Evolutionary conservation across 1,140 invertebrate species (phyloP).

Genomic region (Meloidogyne chitwoodi): DNA sequence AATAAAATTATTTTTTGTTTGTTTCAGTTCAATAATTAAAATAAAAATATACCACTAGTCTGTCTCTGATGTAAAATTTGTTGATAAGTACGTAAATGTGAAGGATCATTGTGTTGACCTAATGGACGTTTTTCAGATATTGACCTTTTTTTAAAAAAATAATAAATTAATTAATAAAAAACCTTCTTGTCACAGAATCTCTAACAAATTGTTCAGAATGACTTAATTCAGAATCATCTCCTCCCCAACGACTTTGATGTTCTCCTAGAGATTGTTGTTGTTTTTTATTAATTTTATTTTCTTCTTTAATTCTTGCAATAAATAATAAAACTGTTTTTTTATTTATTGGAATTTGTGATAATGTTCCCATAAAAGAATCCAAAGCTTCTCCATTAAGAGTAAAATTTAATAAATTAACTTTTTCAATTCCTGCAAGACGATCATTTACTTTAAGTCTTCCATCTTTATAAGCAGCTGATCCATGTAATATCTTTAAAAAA

Average conservation of each 20-base stretch:
- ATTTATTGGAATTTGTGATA: slow-evolving; percentile 23
- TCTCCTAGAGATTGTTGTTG: neutral
- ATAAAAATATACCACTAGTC: slow-evolving; percentile 31
- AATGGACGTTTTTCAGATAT: slow-evolving; percentile 38
- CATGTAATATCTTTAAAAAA: slow-evolving; percentile 35
- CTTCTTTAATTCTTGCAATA: neutral
- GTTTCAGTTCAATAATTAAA: neutral
- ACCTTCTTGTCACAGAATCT: slow-evolving; percentile 27
- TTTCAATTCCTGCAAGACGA: slow-evolving; percentile 36
- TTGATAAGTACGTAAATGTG: slow-evolving; percentile 31
- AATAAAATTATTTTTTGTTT: neutral
- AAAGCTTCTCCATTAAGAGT: slow-evolving; percentile 31
- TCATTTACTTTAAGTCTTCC: slow-evolving; percentile 32
- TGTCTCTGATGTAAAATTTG: slow-evolving; percentile 37
- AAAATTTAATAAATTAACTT: slow-evolving; percentile 32
- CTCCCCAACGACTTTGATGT: slow-evolving; percentile 5
- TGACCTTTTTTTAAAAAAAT: slow-evolving; percentile 15
- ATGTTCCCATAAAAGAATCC: slow-evolving; percentile 31
- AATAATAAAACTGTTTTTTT: neutral
- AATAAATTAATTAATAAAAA: neutral
- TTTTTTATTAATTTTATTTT: neutral
- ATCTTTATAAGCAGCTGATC: slow-evolving; percentile 42
- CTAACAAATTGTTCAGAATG: slow-evolving; percentile 1
- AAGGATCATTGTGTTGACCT: slow-evolving; percentile 24
- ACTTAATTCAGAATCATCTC: slow-evolving; percentile 13